These are phyloP conservation scores for Scaptomyza cyrtandrae DNA, from an alignment of 2,888 invertebrate species.

Conservation along the genomic window DNA sequence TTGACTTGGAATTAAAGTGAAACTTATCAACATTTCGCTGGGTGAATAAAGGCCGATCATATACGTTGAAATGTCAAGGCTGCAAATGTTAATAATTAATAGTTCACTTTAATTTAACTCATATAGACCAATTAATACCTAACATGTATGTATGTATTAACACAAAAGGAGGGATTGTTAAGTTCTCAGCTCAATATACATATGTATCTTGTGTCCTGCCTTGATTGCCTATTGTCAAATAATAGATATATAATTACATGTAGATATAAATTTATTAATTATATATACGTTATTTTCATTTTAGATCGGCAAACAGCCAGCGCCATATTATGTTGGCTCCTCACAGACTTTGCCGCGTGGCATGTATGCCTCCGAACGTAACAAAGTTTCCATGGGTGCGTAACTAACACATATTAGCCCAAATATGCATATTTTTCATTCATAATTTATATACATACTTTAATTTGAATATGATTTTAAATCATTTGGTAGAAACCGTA, in stretches of 20 bases:
- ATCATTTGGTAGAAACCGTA: background rate
- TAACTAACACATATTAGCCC: slow-evolving; percentile 20
- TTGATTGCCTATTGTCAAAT: background rate
- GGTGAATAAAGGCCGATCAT: slow-evolving; percentile 44
- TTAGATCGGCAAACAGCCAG: slow-evolving; percentile 83
- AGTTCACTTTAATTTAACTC: background rate
- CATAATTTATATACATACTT: slow-evolving; percentile 2
- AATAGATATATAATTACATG: background rate
- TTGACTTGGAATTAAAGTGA: slow-evolving; percentile 46
- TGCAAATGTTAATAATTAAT: background rate
- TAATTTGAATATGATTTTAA: background rate
- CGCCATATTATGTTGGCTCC: slow-evolving; percentile 84
- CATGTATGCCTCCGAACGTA: slow-evolving; percentile 85
- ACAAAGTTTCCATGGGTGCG: slow-evolving; percentile 84
- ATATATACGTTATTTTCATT: slow-evolving; percentile 23
- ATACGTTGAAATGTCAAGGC: slow-evolving; percentile 25
- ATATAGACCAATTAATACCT: background rate
- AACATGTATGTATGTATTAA: background rate
- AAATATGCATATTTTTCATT: background rate
- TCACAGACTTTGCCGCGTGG: slow-evolving; percentile 84
- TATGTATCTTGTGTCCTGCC: background rate
- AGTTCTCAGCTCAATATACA: background rate
- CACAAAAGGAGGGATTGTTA: background rate
- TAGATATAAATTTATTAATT: background rate
- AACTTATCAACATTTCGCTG: slow-evolving; percentile 49